These are phyloP conservation scores for Halictus rubicundus DNA, from an alignment of 1,140 invertebrate species.

Conservation along the genomic window DNA sequence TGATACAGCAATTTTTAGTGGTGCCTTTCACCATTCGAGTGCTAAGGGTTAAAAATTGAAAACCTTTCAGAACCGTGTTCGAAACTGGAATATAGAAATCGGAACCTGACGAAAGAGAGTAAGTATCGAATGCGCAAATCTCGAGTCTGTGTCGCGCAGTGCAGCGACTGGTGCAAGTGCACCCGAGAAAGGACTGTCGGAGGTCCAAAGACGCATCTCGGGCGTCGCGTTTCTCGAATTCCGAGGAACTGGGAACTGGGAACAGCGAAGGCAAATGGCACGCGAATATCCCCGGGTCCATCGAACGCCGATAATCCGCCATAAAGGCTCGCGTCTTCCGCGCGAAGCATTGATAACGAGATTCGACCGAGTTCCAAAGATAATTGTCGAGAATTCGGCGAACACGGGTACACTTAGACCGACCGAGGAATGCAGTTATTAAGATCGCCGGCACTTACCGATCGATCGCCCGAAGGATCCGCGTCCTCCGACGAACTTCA, in stretches of 20 bases:
- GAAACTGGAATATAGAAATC: too few species aligned
- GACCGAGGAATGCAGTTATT: constrained; percentile 20
- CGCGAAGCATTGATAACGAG: constrained; percentile 19
- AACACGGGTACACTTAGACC: neutral
- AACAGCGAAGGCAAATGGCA: constrained; percentile 12
- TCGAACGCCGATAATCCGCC: constrained; percentile 11
- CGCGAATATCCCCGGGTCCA: neutral
- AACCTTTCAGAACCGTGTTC: too few species aligned
- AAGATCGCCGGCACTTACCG: neutral
- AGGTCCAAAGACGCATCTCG: neutral
- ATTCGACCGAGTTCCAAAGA: constrained; percentile 8
- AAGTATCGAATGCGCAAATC: too few species aligned
- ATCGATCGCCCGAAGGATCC: neutral
- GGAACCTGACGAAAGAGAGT: too few species aligned
- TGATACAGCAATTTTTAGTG: too few species aligned
- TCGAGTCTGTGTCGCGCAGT: too few species aligned
- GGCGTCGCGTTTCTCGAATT: constrained; percentile 3
- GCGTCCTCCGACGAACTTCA: neutral
- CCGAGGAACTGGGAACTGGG: constrained; percentile 30
- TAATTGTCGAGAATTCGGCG: neutral
- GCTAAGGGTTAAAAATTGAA: too few species aligned
- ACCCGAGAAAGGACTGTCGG: neutral
- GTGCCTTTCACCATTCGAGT: too few species aligned
- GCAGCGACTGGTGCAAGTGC: too few species aligned
- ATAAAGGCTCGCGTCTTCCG: constrained; percentile 18